Base-by-base conservation (phyloP, 2,888 invertebrate species). In the Gasteruption jaculator region DNA sequence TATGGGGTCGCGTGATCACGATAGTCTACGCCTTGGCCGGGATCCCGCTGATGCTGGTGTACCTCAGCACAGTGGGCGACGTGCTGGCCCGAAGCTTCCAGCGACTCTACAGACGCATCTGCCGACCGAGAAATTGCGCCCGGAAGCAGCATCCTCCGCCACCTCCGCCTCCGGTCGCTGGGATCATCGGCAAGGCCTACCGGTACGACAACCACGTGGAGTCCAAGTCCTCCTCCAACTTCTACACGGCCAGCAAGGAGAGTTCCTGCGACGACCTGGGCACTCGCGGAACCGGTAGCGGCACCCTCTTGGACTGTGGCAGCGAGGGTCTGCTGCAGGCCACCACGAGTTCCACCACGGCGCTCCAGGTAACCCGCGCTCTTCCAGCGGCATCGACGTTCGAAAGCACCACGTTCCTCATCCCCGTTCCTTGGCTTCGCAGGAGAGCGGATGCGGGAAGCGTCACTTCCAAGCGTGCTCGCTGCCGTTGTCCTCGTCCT, bases 1-100 rank as follows among this genome's bases (percentile, higher is more conserved):
- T 85, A 25, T 84, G 81, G 77, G 91, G 91, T 19, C 83, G 85
- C 57, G 71, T 88, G 54, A 86, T 85, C 45, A 88, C 91, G n/a
- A 82, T 91, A 50, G 75, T 85, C 43, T 91, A 91, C 72, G 89
- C 91, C 0, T 78, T 90, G 45, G 77, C 89, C 45, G 91, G 92
- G 37, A 91, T 92, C 56, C 92, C 92, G 15, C 76, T 92, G 59
- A 86, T 92, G 74, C 77, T 92, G 69, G 79, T 92, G 38, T 92
- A 92, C 71, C 77, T 92, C 40, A 88, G 91, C 38, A 89, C 90
- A 35, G 84, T 91, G 52, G 92, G 91, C 29, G 89, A 89, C 63
- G 83, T 86, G 12, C 74, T 91, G 31, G 89, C 91, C n/a, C 77
- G 85, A 35, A 82, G 80, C 58, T 83, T 90, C 74, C 81, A 89